Evolutionary conservation across 1,140 invertebrate species (phyloP), one percentile per base, ranked within the genome.

Genomic region (Microplitis mediator): DNA sequence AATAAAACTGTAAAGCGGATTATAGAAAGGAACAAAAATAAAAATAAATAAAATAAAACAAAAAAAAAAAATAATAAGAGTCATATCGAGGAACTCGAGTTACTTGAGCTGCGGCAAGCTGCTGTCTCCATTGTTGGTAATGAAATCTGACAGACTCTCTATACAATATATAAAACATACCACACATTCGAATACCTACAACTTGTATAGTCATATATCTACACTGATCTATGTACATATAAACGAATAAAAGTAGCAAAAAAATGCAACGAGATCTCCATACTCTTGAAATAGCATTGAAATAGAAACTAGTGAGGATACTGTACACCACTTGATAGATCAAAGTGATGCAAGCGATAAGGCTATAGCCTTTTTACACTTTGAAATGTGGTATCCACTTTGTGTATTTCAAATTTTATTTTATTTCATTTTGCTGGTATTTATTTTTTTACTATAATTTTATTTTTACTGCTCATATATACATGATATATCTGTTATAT

Each of bases 291-390:
- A 61, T 31, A 32, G 31, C 58, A 61, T 61, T 31, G 31, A 32
- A 61, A 32, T 63, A 35, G 61, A 36, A 63, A 14, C 32, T 35
- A 63, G 36, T 5, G 32, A 63, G 14, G 16, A 63, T 61, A 45
- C 39, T 45, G 39, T 45, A 45, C 39, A 63, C 13, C 13, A 63
- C 35, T 63, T 63, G 61, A 63, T 14, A 63, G 61, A 36, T 63
- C 61, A 63, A 63, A 63, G 61, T 63, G 32, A 39, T 13, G 36
- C 11, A 39, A 13, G 13, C n/a, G n/a, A 31, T 36, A 31, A 11
- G 5, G 61, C 39, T 63, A n/a, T 4, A 36, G 11, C 35, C 6
- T 36, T 36, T 35, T 45, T 45, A 45, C 39, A 45, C 39, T 45
- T 45, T 45, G 39, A 45, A 45, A 45, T 45, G 39, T 45, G 39